Evolutionary conservation across 2,113 vertebrate species (phyloP), one percentile per base, ranked within the genome.

Genomic region (Hyla sarda): DNA sequence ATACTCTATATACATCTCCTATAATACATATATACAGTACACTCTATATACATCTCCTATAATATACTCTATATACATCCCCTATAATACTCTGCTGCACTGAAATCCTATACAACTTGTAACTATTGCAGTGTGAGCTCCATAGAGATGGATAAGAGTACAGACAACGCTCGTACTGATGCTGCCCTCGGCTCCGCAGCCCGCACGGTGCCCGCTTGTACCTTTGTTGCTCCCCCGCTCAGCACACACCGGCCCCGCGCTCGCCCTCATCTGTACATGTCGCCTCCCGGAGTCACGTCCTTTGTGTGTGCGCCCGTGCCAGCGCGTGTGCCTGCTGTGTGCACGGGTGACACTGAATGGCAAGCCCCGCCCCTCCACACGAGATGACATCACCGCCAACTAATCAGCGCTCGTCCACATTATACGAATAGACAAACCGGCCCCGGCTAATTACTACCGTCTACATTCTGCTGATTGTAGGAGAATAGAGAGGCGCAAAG

Each of bases 301-400:
- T 86, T 86, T 86, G 75, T 86, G 84, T 86, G 75, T n/a, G 74
- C 30, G 73, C 76, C 84, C 71, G 76, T 80, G 56, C 19, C 25
- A 32, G 74, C 74, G 84, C 67, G 83, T 86, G 74, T 37, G 60
- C 12, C 84, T 79, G 25, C 47, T 80, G 84, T 86, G 60, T 71
- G 75, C 32, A 58, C 75, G 54, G 58, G 84, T 71, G 84, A 80
- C 76, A 86, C 76, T 80, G 75, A 80, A 79, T 79, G 84, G 23
- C 11, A 10, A 41, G 45, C 62, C 32, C 62, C 84, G 16, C 41
- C 69, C 47, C 48, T 67, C 50, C 74, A 45, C 73, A n/a, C 32
- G 34, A 77, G 62, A 37, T 86, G 84, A 86, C 84, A 86, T 86
- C 84, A 86, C 62, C 76, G 21, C 19, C 84, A 80, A 23, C 84